Conservation (phyloP, 1,140 invertebrate genomes). For the Mesaphorura yosii region DNA sequence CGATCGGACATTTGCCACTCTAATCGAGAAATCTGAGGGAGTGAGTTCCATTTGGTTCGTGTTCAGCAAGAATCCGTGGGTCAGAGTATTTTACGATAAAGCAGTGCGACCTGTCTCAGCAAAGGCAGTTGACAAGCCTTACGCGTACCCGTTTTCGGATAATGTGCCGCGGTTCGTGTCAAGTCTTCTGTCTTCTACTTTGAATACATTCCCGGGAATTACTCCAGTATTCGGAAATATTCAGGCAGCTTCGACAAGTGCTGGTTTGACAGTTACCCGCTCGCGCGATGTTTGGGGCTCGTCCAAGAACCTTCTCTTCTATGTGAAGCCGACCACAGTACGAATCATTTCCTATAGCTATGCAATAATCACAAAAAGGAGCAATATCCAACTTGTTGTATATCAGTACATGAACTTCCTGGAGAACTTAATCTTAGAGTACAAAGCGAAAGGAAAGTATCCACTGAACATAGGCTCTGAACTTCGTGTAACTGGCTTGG, state of each 20-base stretch:
- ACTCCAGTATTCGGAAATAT: neutral
- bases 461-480: conserved; percentile 16
- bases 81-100: conserved; percentile 11
- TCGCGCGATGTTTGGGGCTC: conserved; percentile 19
- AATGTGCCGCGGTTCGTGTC: conserved; percentile 4
- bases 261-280: conserved; percentile 1
- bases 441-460: neutral
- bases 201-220: neutral
- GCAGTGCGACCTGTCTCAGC: neutral
- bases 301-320: conserved; percentile 15
- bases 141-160: conserved; percentile 15
- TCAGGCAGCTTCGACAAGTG: neutral
- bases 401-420: neutral
- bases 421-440: neutral
- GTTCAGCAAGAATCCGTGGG: conserved; percentile 13
- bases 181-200: neutral
- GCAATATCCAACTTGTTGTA: conserved; percentile 11
- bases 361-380: conserved; percentile 4
- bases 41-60: conserved; percentile 16
- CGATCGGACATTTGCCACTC: neutral
- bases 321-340: conserved; percentile 3
- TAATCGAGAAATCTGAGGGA: conserved; percentile 3
- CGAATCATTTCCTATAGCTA: conserved; percentile 5
- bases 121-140: conserved; percentile 3
- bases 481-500: conserved; percentile 15